Base-by-base conservation (phyloP, 1,140 invertebrate species). In the Tetragonula clypearis region DNA sequence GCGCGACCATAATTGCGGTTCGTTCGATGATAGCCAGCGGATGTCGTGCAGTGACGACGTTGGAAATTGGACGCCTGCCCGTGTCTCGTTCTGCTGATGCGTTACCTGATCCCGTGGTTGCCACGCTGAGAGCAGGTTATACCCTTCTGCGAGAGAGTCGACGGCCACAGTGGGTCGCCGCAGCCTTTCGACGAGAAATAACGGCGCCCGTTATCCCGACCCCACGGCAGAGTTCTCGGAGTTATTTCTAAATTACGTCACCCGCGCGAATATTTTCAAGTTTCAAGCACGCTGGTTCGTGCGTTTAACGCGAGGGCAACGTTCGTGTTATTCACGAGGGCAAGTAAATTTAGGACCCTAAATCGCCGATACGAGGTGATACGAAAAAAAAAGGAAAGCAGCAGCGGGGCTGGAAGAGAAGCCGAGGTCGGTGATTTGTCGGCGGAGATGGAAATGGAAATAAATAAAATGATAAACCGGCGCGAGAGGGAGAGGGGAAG, bases 131-230 rank as follows among this genome's bases (percentile, higher is more conserved):
- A 71, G 78, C 78, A 19, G 56, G 53, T 69, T 66, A 30, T 15
- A 69, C 26, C 49, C 23, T 79, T 69, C 23, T 19, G 41, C 55
- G 66, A 66, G 14, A 53, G 5, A 66, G 49, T 49, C 19, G 60
- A 66, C 17, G 19, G 60, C 5, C 19, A 6, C 12, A 21, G 9
- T 15, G 41, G 41, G 62, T 56, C 26, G 60, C 11, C 21, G 76
- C 35, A 53, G 23, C 23, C 9, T 69, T 79, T 79, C 65, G 21
- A 80, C 53, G 26, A 41, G 55, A 72, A 79, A 69, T 69, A 73
- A 81, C 41, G 41, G 76, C 41, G 35, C 60, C 8, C 60, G n/a
- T 78, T 65, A 78, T 78, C 53, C 19, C 41, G 17, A 21, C 41
- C 30, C 30, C 30, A 9, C 41, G 11, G 49, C 12, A 26, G 23